These are phyloP conservation scores for Nesogale talazaci DNA, from an alignment of 2,113 vertebrate species.

Conservation along the genomic window DNA sequence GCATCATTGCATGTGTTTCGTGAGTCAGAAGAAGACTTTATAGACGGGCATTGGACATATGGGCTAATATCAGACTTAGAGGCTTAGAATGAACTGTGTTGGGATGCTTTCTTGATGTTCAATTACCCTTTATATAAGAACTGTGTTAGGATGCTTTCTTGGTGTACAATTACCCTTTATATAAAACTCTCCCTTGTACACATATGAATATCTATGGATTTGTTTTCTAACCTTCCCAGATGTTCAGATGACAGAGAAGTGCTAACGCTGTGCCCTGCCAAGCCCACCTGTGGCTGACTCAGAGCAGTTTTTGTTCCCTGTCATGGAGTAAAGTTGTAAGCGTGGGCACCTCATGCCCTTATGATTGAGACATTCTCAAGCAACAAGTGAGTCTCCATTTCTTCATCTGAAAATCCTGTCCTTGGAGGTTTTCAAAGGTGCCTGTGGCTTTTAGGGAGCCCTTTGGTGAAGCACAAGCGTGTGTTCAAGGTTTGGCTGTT, in stretches of 20 bases:
- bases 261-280: not conserved
- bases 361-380: not conserved
- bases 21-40: too few relatives aligned
- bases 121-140: too few relatives aligned
- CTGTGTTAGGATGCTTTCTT: too few relatives aligned
- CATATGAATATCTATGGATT: too few relatives aligned
- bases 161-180: too few relatives aligned
- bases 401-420: not conserved
- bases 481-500: not conserved
- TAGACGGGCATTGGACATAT: too few relatives aligned
- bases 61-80: too few relatives aligned
- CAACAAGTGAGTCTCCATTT: not conserved
- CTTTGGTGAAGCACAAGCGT: not conserved
- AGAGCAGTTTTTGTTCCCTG: not conserved
- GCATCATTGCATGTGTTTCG: too few relatives aligned
- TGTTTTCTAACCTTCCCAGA: too few relatives aligned
- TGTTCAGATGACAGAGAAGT: not conserved
- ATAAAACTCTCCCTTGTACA: too few relatives aligned
- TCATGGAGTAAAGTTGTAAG: not conserved
- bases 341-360: rapidly evolving
- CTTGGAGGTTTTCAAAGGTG: not conserved
- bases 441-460: not conserved
- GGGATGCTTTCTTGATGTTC: too few relatives aligned
- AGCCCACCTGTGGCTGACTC: not conserved
- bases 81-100: too few relatives aligned